Evolutionary conservation across 2,888 invertebrate genomes (phyloP), one percentile per base, ranked within the genome.

Genomic region (Crematogaster levior): DNA sequence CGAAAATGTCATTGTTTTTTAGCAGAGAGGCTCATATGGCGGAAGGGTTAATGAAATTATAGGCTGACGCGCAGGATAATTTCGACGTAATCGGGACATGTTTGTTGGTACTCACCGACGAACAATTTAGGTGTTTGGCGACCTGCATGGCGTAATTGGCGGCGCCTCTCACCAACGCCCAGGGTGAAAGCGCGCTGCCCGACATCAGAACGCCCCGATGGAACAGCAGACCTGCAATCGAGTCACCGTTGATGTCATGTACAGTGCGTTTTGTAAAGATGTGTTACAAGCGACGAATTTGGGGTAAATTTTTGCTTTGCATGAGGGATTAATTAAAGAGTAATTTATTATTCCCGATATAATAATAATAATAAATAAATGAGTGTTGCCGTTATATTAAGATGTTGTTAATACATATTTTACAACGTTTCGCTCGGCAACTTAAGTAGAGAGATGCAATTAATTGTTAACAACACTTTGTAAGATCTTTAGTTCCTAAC

Each of bases 171-270:
- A 95, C 94, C 87, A 98, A 95, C 1, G 98, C 98, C 98, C 98
- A 98, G 0, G 98, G 98, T 84, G 98, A 98, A 81, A 98, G 95
- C 0, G 98, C 98, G 6, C 98, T 98, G 15, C 98, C 98, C 61
- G 98, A 98, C 97, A 98, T 98, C 85, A 98, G 95, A 83, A 98
- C 96, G 51, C 98, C 98, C 88, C 98, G 96, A 94, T 98, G 98
- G 94, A 98, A 98, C 72, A 98, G 96, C 58, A 97, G 96, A 91
- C 98, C 98, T 98, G 95, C 5, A 96, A 96, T 91, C 27, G 75
- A 66, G 18, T 3, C 34, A 10, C 9, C n/a, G 34, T 12, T 40
- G 21, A 24, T 30, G 46, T 43, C 37, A 40, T 21, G 15, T 65
- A 66, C n/a, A 24, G 18, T 34, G n/a, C 18, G 2, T 48, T 40